Evolutionary conservation across 2,113 vertebrate species (phyloP).

Genomic region (Alligator mississippiensis): DNA sequence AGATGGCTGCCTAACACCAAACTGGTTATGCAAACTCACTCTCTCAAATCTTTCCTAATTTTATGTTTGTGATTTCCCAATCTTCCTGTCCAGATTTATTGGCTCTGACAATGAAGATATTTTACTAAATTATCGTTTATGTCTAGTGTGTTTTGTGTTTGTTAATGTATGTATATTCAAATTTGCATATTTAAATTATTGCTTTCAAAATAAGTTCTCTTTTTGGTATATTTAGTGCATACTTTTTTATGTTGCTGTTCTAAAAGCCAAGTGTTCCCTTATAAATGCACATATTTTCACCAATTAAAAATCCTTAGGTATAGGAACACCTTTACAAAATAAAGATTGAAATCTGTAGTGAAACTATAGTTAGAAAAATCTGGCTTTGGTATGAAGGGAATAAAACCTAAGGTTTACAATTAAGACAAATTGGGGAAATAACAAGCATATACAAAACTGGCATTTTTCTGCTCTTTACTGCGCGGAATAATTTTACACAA

Average conservation of each 20-base stretch:
- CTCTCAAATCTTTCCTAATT: slow-evolving; percentile 73
- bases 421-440: slow-evolving; percentile 74
- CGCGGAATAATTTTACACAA: slow-evolving; percentile 48
- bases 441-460: slow-evolving; percentile 75
- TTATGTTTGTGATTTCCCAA: slow-evolving; percentile 84
- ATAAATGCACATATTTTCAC: slow-evolving; percentile 9
- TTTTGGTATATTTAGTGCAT: neutral
- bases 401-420: slow-evolving; percentile 23
- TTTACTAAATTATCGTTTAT: neutral
- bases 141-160: slow-evolving; percentile 3
- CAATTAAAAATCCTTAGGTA: neutral
- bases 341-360: slow-evolving; percentile 5
- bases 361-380: neutral
- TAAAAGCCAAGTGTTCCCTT: slow-evolving; percentile 14
- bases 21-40: slow-evolving; percentile 76
- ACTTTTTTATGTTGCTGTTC: neutral
- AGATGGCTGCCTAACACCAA: slow-evolving; percentile 76
- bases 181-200: neutral
- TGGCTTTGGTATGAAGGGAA: slow-evolving; percentile 30
- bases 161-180: neutral
- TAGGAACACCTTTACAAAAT: neutral
- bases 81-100: slow-evolving; percentile 29
- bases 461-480: slow-evolving; percentile 71
- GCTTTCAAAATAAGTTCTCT: neutral
- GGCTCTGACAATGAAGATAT: neutral